Evolutionary conservation across 2,888 invertebrate species (phyloP).

Genomic region (Lycia hirtaria): DNA sequence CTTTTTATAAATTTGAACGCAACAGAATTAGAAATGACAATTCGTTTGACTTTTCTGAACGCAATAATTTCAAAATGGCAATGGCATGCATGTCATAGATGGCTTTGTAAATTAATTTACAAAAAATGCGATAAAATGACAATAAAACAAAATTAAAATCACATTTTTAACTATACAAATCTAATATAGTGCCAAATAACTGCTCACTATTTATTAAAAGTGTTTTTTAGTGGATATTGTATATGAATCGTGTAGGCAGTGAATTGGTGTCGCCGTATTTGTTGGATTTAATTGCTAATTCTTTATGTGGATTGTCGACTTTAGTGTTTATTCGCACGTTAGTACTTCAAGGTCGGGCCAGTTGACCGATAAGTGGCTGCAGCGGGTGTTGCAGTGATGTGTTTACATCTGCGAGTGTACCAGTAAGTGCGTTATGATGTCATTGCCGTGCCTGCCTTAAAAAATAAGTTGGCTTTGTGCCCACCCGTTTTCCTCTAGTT

Average conservation of each 20-base stretch:
- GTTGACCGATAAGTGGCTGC: constrained; percentile 55
- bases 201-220: constrained; percentile 46
- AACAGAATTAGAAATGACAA: constrained; percentile 50
- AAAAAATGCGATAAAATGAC: constrained; percentile 64
- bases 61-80: constrained; percentile 72
- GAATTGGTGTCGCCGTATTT: constrained; percentile 72
- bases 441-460: constrained; percentile 78
- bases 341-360: constrained; percentile 37
- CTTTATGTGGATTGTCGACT: constrained; percentile 51
- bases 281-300: constrained; percentile 57
- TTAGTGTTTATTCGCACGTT: constrained; percentile 52
- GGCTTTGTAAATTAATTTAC: constrained; percentile 64
- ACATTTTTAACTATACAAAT: constrained; percentile 41
- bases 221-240: constrained; percentile 51
- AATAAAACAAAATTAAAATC: constrained; percentile 47
- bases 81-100: constrained; percentile 81
- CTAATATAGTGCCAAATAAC: constrained; percentile 57
- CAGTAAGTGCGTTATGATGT: constrained; percentile 81
- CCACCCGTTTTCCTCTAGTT: constrained; percentile 81
- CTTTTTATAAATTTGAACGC: constrained; percentile 54
- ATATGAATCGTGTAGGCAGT: constrained; percentile 75
- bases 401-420: constrained; percentile 81
- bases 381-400: constrained; percentile 72
- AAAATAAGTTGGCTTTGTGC: constrained; percentile 84
- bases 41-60: constrained; percentile 57